Evolutionary conservation across 2,113 vertebrate species (phyloP), one percentile per base, ranked within the genome.

Genomic region (Edolisoma coerulescens): DNA sequence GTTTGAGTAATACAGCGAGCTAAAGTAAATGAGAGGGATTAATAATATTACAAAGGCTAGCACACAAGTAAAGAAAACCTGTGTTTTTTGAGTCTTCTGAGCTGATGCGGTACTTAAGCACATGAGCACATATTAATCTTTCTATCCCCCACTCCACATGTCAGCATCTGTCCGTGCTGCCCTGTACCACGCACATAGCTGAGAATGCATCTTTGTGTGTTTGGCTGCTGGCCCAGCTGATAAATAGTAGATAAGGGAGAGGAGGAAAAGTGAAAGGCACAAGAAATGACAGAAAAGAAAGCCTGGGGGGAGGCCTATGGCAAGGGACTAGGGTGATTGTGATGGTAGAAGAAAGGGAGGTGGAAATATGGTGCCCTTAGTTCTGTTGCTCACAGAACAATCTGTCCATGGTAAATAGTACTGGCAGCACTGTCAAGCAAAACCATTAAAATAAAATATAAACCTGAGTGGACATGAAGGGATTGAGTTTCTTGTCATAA

Each of bases 261-360:
- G n/a, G 13, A 45, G 11, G 4, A 61, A n/a, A 60, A 56, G 19
- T 41, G 17, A 69, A 85, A 88, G 23, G 14, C 33, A 17, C 20
- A 16, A 52, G 57, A 76, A 83, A 28, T 28, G 32, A 15, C 17
- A 14, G 52, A 27, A 60, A 14, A 22, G 9, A 52, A 64, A 24
- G 14, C 30, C 23, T 21, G 11, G 5, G 4, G 1, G 1, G n/a
- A n/a, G 2, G 2, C 8, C 27, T 65, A 3, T 57, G 47, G 50
- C 8, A 41, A n/a, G 26, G 17, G 19, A 13, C 70, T 21, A 33
- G 56, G 27, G 11, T 81, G 33, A 33, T 19, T 35, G 26, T 49
- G 60, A 30, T 12, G 3, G 19, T 44, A 57, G 39, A 69, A 77
- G 32, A 81, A 57, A 30, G 16, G 6, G 3, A 0, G 35, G 30